Conservation (phyloP, 2,888 invertebrate species). For the Apodemia hepburni region DNA sequence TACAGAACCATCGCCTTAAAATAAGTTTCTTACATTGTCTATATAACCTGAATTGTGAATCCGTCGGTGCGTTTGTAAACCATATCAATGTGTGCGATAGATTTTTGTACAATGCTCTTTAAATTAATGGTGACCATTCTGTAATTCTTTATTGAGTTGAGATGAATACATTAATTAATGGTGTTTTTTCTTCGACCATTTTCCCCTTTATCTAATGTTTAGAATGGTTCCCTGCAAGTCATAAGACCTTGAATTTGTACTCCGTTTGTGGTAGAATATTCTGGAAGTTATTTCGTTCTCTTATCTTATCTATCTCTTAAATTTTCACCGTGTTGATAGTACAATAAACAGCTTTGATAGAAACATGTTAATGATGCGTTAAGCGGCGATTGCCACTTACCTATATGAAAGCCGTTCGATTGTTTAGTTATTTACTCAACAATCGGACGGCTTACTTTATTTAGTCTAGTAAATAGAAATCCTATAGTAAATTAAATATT, state of each 20-base stretch:
- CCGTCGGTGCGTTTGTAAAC: background rate
- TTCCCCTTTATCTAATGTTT: background rate
- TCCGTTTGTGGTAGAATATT: too few relatives aligned
- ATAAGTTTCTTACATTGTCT: background rate
- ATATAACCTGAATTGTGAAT: background rate
- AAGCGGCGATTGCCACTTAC: too few relatives aligned
- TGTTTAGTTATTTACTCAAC: too few relatives aligned
- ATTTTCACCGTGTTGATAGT: too few relatives aligned
- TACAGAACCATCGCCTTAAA: background rate
- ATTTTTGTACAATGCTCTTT: background rate
- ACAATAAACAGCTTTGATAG: too few relatives aligned
- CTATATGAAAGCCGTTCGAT: too few relatives aligned
- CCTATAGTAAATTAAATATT: background rate
- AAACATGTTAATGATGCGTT: too few relatives aligned
- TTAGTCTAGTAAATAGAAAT: too few relatives aligned
- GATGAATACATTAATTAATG: slow-evolving; percentile 3
- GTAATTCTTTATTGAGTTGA: slow-evolving; percentile 5
- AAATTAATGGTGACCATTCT: background rate
- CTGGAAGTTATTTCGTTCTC: too few relatives aligned
- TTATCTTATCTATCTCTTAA: too few relatives aligned
- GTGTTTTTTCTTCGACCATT: background rate
- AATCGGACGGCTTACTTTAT: too few relatives aligned
- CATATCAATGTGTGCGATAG: background rate
- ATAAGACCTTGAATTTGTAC: background rate
- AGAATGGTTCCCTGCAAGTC: background rate